Percentiles rank a stretch among this genome's conserved stretches.
Conservation (phyloP, 2,797 vertebrate genomes). For the Merluccius polli region DNA sequence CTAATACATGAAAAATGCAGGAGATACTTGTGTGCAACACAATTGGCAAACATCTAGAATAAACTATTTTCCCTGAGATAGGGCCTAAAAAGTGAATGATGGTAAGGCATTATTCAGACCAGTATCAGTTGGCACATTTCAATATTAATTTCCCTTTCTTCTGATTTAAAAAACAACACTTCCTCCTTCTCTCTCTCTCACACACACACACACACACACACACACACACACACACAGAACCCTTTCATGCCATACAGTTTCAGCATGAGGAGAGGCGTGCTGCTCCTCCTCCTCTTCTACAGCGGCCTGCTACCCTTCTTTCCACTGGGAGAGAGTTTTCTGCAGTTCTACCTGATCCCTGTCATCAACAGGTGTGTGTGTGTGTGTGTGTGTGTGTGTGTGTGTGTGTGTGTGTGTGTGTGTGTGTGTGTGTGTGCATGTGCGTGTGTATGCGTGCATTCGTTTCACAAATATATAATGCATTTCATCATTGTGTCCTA, state of each 20-base stretch:
- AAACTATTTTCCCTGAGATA: no score
- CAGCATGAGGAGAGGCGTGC: conserved; percentile 67
- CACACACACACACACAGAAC: conserved; percentile 52
- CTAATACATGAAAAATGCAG: background rate
- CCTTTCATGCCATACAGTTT: conserved; percentile 82
- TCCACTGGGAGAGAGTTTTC: conserved; percentile 78
- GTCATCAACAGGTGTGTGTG: conserved; percentile 75
- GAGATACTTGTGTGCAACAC: background rate
- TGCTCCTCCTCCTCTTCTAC: conserved; percentile 82
- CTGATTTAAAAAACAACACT: no score
- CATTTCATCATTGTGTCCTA: no score
- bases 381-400: conserved; percentile 14
- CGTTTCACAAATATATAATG: background rate
- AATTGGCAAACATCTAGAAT: background rate
- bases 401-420: conserved; percentile 19
- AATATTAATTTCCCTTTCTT: background rate
- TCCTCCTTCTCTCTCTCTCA: background rate
- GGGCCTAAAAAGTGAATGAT: no score
- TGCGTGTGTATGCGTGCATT: no score
- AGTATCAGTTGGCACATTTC: background rate
- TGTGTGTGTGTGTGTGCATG: conserved; percentile 14
- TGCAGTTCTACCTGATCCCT: conserved; percentile 83
- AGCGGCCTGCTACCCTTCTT: conserved; percentile 81
- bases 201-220: background rate
- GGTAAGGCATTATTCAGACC: no score